Evolutionary conservation across 2,797 vertebrate species (phyloP).

Genomic region (Silurus aristotelis): DNA sequence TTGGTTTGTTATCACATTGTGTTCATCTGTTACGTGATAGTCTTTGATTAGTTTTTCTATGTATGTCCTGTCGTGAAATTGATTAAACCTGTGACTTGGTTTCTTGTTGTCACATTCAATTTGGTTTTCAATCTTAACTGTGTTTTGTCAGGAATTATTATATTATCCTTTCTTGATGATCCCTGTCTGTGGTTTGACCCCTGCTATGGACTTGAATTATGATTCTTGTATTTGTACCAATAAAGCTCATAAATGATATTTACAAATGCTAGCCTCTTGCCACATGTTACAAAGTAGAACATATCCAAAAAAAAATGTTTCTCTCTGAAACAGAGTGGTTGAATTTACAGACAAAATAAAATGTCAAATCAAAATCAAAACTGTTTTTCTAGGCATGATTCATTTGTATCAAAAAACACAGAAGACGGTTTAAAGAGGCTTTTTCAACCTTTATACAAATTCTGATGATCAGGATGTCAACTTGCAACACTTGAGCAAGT

Average conservation of each 20-base stretch:
- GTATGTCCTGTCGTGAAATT: background rate
- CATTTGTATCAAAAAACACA: background rate
- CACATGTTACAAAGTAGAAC: background rate
- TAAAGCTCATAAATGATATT: background rate
- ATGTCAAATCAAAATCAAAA: background rate
- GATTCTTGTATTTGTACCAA: background rate
- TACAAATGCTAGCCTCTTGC: background rate
- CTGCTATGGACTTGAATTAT: background rate
- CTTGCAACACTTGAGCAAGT: background rate
- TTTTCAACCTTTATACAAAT: background rate
- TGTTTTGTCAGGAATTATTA: background rate
- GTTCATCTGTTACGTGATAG: background rate
- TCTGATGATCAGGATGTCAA: no score
- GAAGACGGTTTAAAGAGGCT: no score
- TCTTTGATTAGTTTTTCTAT: background rate
- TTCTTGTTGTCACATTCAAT: background rate
- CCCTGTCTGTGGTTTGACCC: no score
- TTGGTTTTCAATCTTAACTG: background rate
- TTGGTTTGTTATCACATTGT: background rate
- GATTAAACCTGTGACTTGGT: background rate
- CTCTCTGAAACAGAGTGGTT: background rate
- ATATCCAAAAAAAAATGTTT: background rate
- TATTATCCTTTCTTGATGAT: background rate
- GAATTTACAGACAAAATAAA: background rate
- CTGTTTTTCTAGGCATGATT: background rate